A percentile compares a stretch with the other conserved stretches of the same genome.
These are phyloP conservation scores for Rallus limicola DNA, from an alignment of 2,113 vertebrate species.

Conservation along the genomic window DNA sequence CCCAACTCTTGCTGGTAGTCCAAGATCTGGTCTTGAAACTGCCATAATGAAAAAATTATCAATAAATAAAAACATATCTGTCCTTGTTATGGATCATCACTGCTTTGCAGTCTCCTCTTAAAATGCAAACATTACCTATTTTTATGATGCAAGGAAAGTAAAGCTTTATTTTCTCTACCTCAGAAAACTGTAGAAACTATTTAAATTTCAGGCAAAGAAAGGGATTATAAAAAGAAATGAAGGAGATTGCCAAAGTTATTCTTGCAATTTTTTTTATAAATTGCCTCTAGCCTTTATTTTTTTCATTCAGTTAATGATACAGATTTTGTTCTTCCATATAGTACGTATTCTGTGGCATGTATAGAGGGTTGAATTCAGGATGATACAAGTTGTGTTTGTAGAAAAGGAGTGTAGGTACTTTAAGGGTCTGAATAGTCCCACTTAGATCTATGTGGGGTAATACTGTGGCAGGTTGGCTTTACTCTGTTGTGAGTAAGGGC, in stretches of 20 bases:
- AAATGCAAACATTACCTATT: constrained; percentile 14
- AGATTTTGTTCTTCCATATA: neutral
- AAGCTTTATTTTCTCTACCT: neutral
- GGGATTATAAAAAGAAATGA: neutral
- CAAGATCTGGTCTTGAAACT: neutral
- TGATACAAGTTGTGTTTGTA: neutral
- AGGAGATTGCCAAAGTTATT: neutral
- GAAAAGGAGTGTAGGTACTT: neutral
- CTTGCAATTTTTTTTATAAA: neutral
- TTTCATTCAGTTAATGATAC: neutral
- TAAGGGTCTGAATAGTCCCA: neutral
- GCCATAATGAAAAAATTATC: neutral
- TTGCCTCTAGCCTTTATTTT: neutral
- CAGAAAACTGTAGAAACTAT: neutral
- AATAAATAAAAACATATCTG: neutral
- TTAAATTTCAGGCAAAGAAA: neutral
- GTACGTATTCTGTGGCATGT: neutral
- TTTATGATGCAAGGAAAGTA: neutral
- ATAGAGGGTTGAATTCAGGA: neutral
- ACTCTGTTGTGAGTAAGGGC: neutral
- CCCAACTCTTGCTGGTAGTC: neutral
- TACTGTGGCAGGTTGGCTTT: neutral
- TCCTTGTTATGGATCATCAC: neutral
- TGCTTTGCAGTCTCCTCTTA: neutral
- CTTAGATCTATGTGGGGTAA: neutral